A percentile compares a stretch with the other conserved stretches of the same genome.
Evolutionary conservation across 2,797 vertebrate species (phyloP).

Genomic region (Epinephelus malabaricus): DNA sequence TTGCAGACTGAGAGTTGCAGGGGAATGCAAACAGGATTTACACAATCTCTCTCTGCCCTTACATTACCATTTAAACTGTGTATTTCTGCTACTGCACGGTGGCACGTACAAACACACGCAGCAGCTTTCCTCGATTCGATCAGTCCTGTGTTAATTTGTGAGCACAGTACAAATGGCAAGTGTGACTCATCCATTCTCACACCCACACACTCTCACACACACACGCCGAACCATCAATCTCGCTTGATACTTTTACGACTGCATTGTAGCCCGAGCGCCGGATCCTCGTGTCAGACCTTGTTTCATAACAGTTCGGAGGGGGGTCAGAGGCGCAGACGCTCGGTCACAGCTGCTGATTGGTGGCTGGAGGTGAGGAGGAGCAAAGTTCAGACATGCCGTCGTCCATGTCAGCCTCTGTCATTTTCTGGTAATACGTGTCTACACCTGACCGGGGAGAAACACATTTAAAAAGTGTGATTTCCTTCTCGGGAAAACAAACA

Average conservation of each 20-base stretch:
- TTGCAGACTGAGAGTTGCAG: not conserved
- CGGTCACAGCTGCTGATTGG: slow-evolving; percentile 29
- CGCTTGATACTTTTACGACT: slow-evolving; percentile 16
- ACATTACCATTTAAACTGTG: not conserved
- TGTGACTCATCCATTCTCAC: slow-evolving; percentile 50
- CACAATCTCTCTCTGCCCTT: not conserved
- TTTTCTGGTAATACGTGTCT: not conserved
- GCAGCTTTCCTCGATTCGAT: slow-evolving; percentile 12
- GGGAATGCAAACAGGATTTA: slow-evolving; percentile 5
- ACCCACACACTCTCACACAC: slow-evolving; percentile 2
- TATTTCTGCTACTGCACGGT: not conserved
- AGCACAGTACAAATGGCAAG: slow-evolving; percentile 29
- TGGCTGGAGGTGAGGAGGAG: not conserved
- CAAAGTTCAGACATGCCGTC: not conserved
- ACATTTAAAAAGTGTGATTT: not conserved
- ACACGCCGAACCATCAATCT: slow-evolving; percentile 21
- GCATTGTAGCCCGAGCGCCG: not conserved
- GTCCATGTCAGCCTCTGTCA: not conserved
- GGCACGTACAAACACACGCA: slow-evolving; percentile 18
- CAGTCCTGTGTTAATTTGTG: slow-evolving; percentile 23
- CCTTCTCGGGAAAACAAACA: not conserved
- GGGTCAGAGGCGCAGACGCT: slow-evolving; percentile 23
- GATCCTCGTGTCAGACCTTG: slow-evolving; percentile 15
- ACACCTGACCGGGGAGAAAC: not conserved
- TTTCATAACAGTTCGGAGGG: slow-evolving; percentile 23